A percentile compares a stretch with the other conserved stretches of the same genome.
phyloP scores from a whole-genome alignment of 2,113 vertebrate species.

The Burhinus oedicnemus region DNA sequence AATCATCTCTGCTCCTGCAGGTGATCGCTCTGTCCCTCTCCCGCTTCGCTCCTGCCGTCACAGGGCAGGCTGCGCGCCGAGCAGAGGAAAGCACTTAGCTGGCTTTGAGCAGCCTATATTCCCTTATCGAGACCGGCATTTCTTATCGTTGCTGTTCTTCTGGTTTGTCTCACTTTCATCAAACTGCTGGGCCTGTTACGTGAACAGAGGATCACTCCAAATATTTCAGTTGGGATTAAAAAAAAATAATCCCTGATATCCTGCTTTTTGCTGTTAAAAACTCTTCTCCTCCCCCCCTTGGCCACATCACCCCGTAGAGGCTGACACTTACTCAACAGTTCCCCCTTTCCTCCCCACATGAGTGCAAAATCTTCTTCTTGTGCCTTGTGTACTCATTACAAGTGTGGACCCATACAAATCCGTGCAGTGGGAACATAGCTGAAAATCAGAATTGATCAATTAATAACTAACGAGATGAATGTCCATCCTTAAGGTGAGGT shows the following conservation, averaged over 20 bases:
- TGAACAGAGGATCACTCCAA: neutral
- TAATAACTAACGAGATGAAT: neutral
- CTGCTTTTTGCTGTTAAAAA: neutral
- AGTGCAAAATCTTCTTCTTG: neutral
- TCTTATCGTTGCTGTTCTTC: neutral
- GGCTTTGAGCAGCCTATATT: neutral
- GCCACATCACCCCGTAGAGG: neutral
- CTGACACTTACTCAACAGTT: neutral
- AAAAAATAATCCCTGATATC: neutral
- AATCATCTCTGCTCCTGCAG: conserved; percentile 20
- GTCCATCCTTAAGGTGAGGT: neutral
- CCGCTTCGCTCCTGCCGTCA: neutral
- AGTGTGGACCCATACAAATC: neutral
- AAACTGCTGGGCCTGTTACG: neutral
- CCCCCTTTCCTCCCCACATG: neutral
- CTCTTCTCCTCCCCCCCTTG: neutral
- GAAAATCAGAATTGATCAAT: neutral
- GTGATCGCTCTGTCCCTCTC: neutral
- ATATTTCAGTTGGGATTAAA: neutral
- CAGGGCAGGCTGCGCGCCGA: neutral
- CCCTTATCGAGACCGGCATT: neutral
- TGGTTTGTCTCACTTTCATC: conserved; percentile 24
- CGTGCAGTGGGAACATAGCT: neutral
- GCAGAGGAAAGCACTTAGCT: neutral
- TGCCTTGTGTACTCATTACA: neutral